A percentile compares a stretch with the other conserved stretches of the same genome.
These are phyloP conservation scores for Agapornis canus DNA, from an alignment of 2,797 vertebrate species.

Conservation along the genomic window DNA sequence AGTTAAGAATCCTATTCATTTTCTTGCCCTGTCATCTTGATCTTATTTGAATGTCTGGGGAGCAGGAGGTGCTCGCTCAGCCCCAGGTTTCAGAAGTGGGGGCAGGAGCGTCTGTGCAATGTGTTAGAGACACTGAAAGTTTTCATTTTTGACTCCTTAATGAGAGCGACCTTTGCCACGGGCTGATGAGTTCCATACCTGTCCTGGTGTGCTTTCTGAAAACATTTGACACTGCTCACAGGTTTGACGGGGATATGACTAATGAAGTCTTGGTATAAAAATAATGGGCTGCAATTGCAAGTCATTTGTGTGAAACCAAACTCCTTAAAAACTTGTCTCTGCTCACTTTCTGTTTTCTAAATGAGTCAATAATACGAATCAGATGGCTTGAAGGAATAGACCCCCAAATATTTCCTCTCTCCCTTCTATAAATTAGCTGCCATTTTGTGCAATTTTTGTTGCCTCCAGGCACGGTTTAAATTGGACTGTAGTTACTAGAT, in stretches of 20 bases:
- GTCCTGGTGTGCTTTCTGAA: slow-evolving; percentile 88
- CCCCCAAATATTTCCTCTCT: slow-evolving; percentile 80
- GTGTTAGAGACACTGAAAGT: slow-evolving; percentile 96
- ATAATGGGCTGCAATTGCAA: slow-evolving; percentile 92
- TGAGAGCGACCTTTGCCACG: slow-evolving; percentile 95
- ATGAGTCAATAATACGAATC: slow-evolving; percentile 85
- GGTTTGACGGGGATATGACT: slow-evolving; percentile 95
- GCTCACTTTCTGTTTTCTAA: slow-evolving; percentile 84
- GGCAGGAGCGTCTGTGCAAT: slow-evolving; percentile 80
- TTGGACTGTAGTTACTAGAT: slow-evolving; percentile 83
- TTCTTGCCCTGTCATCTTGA: slow-evolving; percentile 82
- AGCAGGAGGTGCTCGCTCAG: slow-evolving; percentile 75
- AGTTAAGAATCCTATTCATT: slow-evolving; percentile 82
- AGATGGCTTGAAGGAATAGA: slow-evolving; percentile 80
- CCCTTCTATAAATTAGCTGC: slow-evolving; percentile 82
- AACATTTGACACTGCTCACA: slow-evolving; percentile 88
- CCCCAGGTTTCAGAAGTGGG: slow-evolving; percentile 72
- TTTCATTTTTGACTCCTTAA: slow-evolving; percentile 98
- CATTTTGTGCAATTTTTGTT: slow-evolving; percentile 84
- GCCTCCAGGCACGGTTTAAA: slow-evolving; percentile 82
- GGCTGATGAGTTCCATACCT: slow-evolving; percentile 99
- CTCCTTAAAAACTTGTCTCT: slow-evolving; percentile 86
- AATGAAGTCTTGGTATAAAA: slow-evolving; percentile 96
- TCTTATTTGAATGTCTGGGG: slow-evolving; percentile 87
- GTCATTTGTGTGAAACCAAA: slow-evolving; percentile 85